These are phyloP conservation scores for Polydrusus cervinus DNA, from an alignment of 2,888 invertebrate species.

Conservation along the genomic window DNA sequence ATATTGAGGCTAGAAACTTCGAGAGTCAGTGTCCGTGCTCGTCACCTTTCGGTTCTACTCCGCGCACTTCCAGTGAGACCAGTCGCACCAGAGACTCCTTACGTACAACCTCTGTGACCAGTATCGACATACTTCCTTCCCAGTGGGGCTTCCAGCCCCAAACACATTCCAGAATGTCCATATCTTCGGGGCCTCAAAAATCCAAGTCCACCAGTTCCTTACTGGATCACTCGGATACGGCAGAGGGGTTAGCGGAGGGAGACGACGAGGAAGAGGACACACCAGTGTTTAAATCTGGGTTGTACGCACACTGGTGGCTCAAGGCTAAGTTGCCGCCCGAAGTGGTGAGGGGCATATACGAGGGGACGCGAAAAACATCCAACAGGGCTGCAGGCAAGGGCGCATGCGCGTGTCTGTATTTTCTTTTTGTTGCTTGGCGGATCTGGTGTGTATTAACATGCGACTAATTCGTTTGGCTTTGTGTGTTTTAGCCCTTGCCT, in stretches of 20 bases:
- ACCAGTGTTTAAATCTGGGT: conserved; percentile 83
- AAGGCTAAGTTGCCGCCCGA: conserved; percentile 86
- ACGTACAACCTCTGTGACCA: conserved; percentile 73
- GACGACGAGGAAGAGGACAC: conserved; percentile 66
- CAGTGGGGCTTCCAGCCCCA: conserved; percentile 67
- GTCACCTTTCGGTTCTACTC: conserved; percentile 83
- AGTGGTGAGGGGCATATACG: conserved; percentile 72
- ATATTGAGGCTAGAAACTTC: conserved; percentile 75
- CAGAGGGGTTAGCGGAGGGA: conserved; percentile 53
- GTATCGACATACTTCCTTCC: conserved; percentile 71
- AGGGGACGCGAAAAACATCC: conserved; percentile 64
- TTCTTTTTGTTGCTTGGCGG: conserved; percentile 23
- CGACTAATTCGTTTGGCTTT: conserved; percentile 53
- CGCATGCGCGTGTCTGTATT: conserved; percentile 59
- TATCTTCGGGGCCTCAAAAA: conserved; percentile 58
- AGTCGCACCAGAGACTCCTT: conserved; percentile 74
- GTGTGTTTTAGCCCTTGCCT: conserved; percentile 62
- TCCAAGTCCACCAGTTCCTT: conserved; percentile 65
- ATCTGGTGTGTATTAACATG: conserved; percentile 48
- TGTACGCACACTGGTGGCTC: conserved; percentile 95
- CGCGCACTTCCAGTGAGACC: conserved; percentile 79
- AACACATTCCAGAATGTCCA: conserved; percentile 59
- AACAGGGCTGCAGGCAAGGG: conserved; percentile 71
- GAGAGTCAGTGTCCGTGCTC: conserved; percentile 83
- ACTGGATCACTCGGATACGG: conserved; percentile 55